Conservation (phyloP, 1,140 invertebrate genomes). For the Brachionus asplanchnoidis region DNA sequence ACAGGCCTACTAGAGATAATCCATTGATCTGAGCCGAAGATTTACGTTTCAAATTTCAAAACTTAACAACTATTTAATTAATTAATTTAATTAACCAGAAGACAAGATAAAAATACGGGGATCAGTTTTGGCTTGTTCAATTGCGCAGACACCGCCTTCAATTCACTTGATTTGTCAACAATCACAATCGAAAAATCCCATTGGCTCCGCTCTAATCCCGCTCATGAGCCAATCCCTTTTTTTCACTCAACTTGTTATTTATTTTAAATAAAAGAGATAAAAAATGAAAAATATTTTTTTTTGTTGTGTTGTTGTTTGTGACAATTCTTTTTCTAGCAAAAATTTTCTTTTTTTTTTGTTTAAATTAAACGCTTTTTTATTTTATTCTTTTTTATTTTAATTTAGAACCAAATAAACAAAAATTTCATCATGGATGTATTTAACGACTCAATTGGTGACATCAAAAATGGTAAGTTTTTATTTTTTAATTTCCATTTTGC, state of each 20-base stretch:
- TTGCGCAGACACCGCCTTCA: neutral
- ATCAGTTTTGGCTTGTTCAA: slow-evolving; percentile 7
- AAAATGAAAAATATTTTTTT: slow-evolving; percentile 35
- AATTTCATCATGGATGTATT: neutral
- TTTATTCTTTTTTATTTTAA: neutral
- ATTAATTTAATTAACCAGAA: slow-evolving; percentile 29
- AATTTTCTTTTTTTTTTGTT: neutral
- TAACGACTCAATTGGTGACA: slow-evolving; percentile 11
- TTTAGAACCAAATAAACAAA: neutral
- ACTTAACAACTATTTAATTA: neutral
- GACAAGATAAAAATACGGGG: neutral
- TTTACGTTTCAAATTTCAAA: slow-evolving; percentile 14
- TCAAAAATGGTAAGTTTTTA: slow-evolving; percentile 10
- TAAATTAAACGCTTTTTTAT: neutral
- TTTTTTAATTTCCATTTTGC: neutral
- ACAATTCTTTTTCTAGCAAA: neutral
- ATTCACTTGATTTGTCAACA: slow-evolving; percentile 31
- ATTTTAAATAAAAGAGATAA: slow-evolving; percentile 18
- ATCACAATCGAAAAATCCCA: neutral
- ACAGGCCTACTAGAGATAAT: slow-evolving; percentile 17
- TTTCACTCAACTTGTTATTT: neutral
- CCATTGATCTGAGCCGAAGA: slow-evolving; percentile 2
- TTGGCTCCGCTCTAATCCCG: neutral
- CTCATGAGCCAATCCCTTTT: neutral
- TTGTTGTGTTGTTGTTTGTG: too few relatives aligned